Base-by-base conservation (phyloP, 2,888 invertebrate species). In the Acanthosepion lycidas region DNA sequence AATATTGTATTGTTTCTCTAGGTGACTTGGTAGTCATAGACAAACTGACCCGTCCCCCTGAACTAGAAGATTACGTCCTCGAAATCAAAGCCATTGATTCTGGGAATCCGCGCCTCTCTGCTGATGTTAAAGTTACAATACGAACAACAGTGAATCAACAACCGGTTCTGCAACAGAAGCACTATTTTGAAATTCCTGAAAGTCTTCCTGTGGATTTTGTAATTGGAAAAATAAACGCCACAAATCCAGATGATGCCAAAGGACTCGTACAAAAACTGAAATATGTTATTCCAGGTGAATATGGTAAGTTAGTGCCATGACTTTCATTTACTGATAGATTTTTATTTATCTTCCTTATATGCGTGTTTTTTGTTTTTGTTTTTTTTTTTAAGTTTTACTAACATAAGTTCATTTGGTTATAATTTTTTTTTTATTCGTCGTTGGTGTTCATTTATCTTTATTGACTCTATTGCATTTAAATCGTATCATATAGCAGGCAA, bases 151-250 rank as follows among this genome's bases (percentile, higher is more conserved):
- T 94, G 28, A 95, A 95, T 92, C 91, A 78, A 51, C 92, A 91
- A 92, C 95, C 94, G n/a, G 93, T 92, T 26, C 42, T 93, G 48
- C n/a, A 92, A 78, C 53, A 78, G 9, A 78, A 49, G 18, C 78
- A 91, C 78, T 78, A 49, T n/a, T 94, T 95, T 51, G 64, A 93
- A 55, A 91, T 95, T 23, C 48, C 23, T 20, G 95, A 95, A 91
- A 92, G 95, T 55, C 51, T 95, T n/a, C 92, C 93, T 51, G 91
- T 94, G 20, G 95, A 95, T 42, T 94, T 94, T 18, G 78, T 51
- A 23, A 64, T 95, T 78, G 95, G 95, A 20, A 94, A 94, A 53
- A 55, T 95, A 26, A 94, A 91, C 26, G 95, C 95, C 1, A 53
- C 18, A 28, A 95, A 95, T 94, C 94, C 64, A 28, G 95, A 95